phyloP scores from a whole-genome alignment of 1,140 invertebrate genomes.

The Berghia stephanieae region DNA sequence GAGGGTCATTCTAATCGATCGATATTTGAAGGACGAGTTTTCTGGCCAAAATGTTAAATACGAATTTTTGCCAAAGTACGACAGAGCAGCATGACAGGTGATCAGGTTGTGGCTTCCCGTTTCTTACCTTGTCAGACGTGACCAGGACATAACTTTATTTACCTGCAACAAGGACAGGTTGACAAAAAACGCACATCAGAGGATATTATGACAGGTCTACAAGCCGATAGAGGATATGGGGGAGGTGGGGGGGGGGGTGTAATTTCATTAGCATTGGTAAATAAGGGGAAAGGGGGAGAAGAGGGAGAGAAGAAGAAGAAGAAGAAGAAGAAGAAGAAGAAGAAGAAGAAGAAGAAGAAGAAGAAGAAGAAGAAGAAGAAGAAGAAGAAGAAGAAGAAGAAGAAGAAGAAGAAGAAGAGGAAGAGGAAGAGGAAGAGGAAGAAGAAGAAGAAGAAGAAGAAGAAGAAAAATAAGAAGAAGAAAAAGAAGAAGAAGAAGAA shows the following conservation, averaged over 20 bases:
- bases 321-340: conserved; percentile 12
- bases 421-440: conserved; percentile 6
- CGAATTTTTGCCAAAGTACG: too few relatives aligned
- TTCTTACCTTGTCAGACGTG: too few relatives aligned
- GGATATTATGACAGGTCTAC: too few relatives aligned
- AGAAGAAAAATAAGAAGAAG: background rate
- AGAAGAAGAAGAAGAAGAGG: background rate
- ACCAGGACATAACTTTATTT: too few relatives aligned
- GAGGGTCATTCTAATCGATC: too few relatives aligned
- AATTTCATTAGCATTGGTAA: background rate
- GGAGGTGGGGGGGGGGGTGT: background rate
- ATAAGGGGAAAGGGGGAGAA: background rate
- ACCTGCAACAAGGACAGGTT: too few relatives aligned
- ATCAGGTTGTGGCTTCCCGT: too few relatives aligned
- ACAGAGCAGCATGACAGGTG: too few relatives aligned
- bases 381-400: background rate
- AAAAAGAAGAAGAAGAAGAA: background rate
- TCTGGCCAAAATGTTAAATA: too few relatives aligned
- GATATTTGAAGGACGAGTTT: too few relatives aligned
- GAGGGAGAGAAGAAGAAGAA: conserved; percentile 20
- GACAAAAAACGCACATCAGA: too few relatives aligned
- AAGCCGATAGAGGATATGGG: too few relatives aligned
- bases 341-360: background rate
- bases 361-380: background rate
- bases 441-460: background rate